Evolutionary conservation across 2,797 vertebrate species (phyloP), one percentile per base, ranked within the genome.

Genomic region (Neosilurus mollespiculum): DNA sequence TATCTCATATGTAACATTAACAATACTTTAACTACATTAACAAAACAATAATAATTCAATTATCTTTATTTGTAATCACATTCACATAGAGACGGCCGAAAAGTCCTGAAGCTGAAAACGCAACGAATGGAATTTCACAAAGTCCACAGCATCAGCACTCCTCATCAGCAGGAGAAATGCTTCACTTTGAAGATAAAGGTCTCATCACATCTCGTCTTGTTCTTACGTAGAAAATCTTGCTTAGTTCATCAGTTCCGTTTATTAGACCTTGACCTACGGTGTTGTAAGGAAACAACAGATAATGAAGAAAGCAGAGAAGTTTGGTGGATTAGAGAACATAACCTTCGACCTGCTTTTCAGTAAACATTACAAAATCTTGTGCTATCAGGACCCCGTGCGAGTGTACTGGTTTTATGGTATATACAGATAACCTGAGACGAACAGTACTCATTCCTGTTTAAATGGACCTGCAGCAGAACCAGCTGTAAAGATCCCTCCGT

Each of bases 291-390:
- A 59, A 64, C 22, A 24, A 51, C 51, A 65, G 61, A 43, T 64
- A 78, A 15, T 2, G 1, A 3, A 64, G 76, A 78, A 78, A 78
- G 15, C 43, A 53, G 61, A 43, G 0, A 53, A 20, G 43, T 65
- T 53, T 53, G 9, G 24, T 69, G 34, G 76, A 49, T 64, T 26
- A 49, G 37, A 9, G 34, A 77, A n/a, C 34, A 24, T 58, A 78
- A 78, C 77, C 77, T 65, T 78, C 53, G 77, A 78, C 14, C 61
- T 10, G 72, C 24, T 34, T 30, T 20, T 16, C 72, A 26, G 43
- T 43, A 65, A 78, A 51, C 43, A 30, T 65, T 30, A 64, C 22
- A 26, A 64, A 64, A 26, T 18, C 43, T 5, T 30, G 61, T 8
- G 12, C 18, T 5, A 51, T 24, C 58, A 14, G 49, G 43, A 64